Base-by-base conservation (phyloP, 2,797 vertebrate genomes). In the Danio jaintianensis region DNA sequence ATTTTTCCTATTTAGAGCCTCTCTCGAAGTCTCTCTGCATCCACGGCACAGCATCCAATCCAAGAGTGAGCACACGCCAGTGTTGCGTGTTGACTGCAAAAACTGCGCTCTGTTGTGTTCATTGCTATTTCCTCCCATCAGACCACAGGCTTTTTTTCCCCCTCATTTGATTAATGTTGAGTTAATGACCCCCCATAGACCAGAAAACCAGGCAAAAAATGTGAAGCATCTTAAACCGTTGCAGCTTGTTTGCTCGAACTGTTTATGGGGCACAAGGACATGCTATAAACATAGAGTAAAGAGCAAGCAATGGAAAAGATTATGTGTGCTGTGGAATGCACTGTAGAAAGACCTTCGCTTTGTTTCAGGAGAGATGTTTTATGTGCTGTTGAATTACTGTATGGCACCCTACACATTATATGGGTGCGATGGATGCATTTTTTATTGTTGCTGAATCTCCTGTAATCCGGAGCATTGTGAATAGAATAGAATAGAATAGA, bases 141-240 rank as follows among this genome's bases (percentile, higher is more conserved):
- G 77, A 82, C 84, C 82, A 77, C 83, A 72, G 43, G 56, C 22
- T 71, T 58, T 85, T 83, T 85, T 87, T 78, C 6, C 43, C 13
- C 18, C 66, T 66, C 56, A 61, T 81, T 81, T 85, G 85, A 85
- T 87, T 88, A 84, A 87, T 87, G 82, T 79, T 75, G 83, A 85
- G 80, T 85, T 86, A 86, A 85, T 85, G 83, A 87, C 87, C 87
- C 84, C 85, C 78, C 74, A 68, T 84, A 83, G 67, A 84, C 85
- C 79, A 71, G 70, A 82, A 52, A 69, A 82, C 50, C 79, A 84
- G 82, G 74, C 69, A 78, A 88, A 85, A 81, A 84, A 86, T 86
- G 86, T 70, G 40, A 85, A 80, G 84, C 81, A 86, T 86, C 84
- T 86, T 87, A 88, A 87, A 84, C 78, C 62, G 80, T 81, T 84